Percentiles rank a stretch among this genome's conserved stretches.
Evolutionary conservation across 2,797 vertebrate genomes (phyloP).

Genomic region (Orestias chungarensis): DNA sequence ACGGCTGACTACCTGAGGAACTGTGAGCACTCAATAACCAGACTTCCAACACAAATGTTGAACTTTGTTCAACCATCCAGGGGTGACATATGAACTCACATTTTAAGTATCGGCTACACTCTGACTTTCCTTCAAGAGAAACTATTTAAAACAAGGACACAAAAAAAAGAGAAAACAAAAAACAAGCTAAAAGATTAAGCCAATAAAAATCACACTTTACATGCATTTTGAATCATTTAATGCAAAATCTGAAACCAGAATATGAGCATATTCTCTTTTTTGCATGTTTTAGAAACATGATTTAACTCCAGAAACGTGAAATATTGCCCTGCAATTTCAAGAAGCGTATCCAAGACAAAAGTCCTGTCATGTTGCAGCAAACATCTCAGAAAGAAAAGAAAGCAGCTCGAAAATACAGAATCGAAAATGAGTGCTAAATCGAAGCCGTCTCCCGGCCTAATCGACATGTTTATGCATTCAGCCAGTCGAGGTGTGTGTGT

Average conservation of each 20-base stretch:
- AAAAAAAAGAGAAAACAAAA: not conserved
- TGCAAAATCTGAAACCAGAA: too few species aligned
- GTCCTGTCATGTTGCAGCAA: not conserved
- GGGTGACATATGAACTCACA: not conserved
- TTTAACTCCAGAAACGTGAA: too few species aligned
- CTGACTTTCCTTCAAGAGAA: not conserved
- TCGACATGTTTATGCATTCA: constrained; percentile 6
- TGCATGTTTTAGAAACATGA: too few species aligned
- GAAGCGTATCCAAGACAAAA: too few species aligned
- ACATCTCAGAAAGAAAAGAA: not conserved
- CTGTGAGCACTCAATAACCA: too few species aligned
- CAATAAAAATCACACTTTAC: not conserved
- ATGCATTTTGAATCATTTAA: not conserved
- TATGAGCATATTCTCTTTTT: too few species aligned
- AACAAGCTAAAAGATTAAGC: too few species aligned
- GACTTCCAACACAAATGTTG: too few species aligned
- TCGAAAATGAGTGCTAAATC: not conserved
- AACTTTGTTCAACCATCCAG: too few species aligned
- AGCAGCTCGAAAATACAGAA: not conserved
- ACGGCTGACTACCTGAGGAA: too few species aligned
- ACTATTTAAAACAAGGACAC: not conserved
- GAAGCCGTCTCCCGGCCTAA: not conserved
- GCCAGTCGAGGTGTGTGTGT: not conserved
- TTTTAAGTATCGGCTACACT: not conserved
- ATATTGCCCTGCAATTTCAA: too few species aligned